phyloP scores from a whole-genome alignment of 2,113 vertebrate genomes.

The Psephotus haematonotus region DNA sequence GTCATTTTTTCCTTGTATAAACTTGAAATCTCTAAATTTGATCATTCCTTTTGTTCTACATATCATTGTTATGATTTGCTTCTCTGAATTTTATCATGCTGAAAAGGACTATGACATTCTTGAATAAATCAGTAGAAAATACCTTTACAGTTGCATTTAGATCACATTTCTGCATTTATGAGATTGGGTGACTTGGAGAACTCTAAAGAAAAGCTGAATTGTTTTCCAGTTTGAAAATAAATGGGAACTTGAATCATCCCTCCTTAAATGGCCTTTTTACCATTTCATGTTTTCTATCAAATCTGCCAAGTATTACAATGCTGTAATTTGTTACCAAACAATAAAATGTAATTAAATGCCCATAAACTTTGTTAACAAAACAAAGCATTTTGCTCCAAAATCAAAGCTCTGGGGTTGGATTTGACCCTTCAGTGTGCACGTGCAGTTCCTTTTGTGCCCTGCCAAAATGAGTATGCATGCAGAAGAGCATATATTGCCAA shows the following conservation, averaged over 20 bases:
- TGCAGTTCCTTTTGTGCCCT: not conserved
- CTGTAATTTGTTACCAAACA: not conserved
- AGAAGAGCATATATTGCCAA: not conserved
- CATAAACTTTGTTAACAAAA: not conserved
- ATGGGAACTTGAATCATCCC: not conserved
- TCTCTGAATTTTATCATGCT: not conserved
- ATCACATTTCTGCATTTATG: not conserved
- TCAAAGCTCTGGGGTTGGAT: not conserved
- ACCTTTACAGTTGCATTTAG: not conserved
- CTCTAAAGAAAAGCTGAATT: not conserved
- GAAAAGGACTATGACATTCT: not conserved
- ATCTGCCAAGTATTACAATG: not conserved
- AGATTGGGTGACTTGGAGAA: not conserved
- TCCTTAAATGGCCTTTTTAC: not conserved
- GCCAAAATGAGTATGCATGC: not conserved
- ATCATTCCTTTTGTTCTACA: not conserved
- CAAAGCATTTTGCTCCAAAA: not conserved
- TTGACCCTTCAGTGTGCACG: not conserved
- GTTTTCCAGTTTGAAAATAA: constrained; percentile 3
- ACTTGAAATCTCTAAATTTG: not conserved
- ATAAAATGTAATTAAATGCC: not conserved
- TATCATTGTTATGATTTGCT: not conserved
- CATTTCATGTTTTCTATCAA: not conserved
- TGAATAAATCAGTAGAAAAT: not conserved
- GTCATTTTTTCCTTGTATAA: not conserved